Percentiles rank a stretch among this genome's conserved stretches.
These are phyloP conservation scores for Neelides sp. DNA, from an alignment of 1,140 invertebrate species.

Conservation along the genomic window DNA sequence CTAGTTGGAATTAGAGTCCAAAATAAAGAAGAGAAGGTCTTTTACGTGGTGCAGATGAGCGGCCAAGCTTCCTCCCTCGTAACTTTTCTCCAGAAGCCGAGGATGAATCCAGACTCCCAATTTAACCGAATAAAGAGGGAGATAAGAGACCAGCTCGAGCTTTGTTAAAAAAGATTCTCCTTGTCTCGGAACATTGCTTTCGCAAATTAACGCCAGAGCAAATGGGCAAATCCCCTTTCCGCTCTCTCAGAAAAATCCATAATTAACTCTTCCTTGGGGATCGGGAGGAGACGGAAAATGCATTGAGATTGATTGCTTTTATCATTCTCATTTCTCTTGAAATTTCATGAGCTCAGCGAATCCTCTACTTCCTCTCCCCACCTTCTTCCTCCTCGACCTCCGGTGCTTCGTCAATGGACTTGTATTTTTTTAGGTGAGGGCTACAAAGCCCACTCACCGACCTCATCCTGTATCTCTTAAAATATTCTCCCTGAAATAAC, in stretches of 20 bases:
- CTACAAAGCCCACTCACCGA: not conserved
- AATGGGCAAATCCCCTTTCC: constrained; percentile 12
- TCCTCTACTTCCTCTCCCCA: not conserved
- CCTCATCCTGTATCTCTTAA: not conserved
- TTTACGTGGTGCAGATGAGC: too few relatives aligned
- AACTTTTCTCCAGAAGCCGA: too few relatives aligned
- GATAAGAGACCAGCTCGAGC: too few relatives aligned
- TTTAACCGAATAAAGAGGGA: too few relatives aligned
- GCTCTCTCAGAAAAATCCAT: constrained; percentile 12
- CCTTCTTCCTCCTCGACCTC: not conserved
- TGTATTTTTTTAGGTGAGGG: not conserved
- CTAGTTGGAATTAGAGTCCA: too few relatives aligned
- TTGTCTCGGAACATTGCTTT: constrained; percentile 9
- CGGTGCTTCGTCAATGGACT: not conserved
- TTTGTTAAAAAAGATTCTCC: constrained; percentile 9
- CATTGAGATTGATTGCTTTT: constrained; percentile 18
- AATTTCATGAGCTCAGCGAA: constrained; percentile 9
- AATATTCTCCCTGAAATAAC: constrained; percentile 7
- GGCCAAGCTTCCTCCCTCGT: too few relatives aligned
- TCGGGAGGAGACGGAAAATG: constrained; percentile 8
- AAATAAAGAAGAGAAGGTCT: constrained; percentile 7
- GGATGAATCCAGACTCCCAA: too few relatives aligned
- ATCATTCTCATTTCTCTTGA: constrained; percentile 8
- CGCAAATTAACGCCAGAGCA: constrained; percentile 14
- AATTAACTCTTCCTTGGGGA: not conserved